phyloP scores from a whole-genome alignment of 2,888 invertebrate species.

The Autographa pulchrina region DNA sequence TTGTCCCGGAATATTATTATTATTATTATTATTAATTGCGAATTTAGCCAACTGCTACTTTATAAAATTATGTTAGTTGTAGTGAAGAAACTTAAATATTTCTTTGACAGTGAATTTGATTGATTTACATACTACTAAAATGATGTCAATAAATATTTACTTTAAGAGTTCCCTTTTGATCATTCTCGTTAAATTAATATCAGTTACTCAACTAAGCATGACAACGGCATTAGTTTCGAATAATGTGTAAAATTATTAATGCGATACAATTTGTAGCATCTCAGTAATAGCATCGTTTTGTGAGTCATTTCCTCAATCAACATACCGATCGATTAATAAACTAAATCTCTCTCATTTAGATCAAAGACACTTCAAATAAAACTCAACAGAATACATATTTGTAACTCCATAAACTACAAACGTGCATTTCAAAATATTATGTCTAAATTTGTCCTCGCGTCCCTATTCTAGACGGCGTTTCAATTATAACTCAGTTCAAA shows the following conservation, averaged over 20 bases:
- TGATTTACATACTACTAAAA: not conserved
- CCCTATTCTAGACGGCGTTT: constrained; percentile 30
- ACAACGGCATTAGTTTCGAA: not conserved
- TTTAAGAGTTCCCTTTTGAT: not conserved
- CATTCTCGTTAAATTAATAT: not conserved
- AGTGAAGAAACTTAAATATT: not conserved
- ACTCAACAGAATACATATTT: constrained; percentile 36
- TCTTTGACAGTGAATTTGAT: not conserved
- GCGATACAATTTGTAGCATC: constrained; percentile 15
- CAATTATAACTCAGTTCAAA: not conserved
- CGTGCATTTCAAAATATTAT: constrained; percentile 37
- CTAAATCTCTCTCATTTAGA: constrained; percentile 26
- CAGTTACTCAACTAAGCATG: not conserved
- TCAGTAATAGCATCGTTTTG: constrained; percentile 13
- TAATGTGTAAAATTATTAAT: constrained; percentile 1
- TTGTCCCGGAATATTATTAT: no score
- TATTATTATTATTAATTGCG: no score
- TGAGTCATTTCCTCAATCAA: constrained; percentile 44
- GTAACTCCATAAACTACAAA: constrained; percentile 35
- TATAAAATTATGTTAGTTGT: not conserved
- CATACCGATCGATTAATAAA: constrained; percentile 25
- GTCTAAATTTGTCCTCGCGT: constrained; percentile 26
- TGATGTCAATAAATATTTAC: not conserved
- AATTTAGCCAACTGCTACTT: not conserved
- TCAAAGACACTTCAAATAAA: constrained; percentile 42